Evolutionary conservation across 2,797 vertebrate genomes (phyloP).

Genomic region (Spinus pinus): DNA sequence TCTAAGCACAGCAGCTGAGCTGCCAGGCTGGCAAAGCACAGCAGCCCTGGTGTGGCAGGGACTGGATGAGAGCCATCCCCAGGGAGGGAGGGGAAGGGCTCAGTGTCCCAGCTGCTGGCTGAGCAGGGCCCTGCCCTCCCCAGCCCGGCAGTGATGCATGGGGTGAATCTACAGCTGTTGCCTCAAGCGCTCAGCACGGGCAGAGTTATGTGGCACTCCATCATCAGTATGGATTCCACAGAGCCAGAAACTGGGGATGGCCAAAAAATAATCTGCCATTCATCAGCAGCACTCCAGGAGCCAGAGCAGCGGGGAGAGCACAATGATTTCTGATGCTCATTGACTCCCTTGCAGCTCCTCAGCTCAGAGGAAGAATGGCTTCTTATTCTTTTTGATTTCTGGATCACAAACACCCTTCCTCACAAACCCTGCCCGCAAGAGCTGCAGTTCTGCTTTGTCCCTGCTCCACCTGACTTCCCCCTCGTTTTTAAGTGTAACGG

Average conservation of each 20-base stretch:
- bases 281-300: conserved; percentile 7
- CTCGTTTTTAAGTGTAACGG: neutral
- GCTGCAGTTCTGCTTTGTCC: neutral
- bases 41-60: rapidly evolving
- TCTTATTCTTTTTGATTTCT: neutral
- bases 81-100: neutral
- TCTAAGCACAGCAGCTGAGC: neutral
- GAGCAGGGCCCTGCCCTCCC: neutral
- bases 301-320: neutral
- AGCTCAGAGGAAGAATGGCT: neutral
- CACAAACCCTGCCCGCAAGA: neutral
- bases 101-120: neutral
- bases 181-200: neutral
- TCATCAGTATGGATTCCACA: neutral
- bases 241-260: neutral
- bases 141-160: neutral
- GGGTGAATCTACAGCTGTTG: neutral
- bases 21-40: neutral
- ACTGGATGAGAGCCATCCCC: neutral
- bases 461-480: neutral
- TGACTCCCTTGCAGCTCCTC: neutral
- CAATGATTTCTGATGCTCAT: neutral
- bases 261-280: conserved; percentile 27
- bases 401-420: neutral
- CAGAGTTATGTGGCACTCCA: neutral